Base-by-base conservation (phyloP, 2,888 invertebrate species). In the Clunio marinus region DNA sequence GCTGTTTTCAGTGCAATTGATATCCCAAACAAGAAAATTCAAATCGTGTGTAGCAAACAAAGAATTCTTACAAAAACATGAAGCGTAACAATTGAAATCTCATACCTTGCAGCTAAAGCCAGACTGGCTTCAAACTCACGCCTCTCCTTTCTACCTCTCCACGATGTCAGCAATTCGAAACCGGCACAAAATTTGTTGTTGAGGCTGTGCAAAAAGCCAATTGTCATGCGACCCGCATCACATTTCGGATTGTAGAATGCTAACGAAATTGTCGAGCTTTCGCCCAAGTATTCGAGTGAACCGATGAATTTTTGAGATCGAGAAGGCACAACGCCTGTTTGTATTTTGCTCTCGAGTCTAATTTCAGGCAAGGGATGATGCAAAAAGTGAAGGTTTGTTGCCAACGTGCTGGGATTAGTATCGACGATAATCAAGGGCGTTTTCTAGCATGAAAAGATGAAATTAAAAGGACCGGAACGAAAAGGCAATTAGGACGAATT, bases 361-460 rank as follows among this genome's bases (percentile, higher is more conserved):
- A 73, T 15, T 7, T 57, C 69, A 24, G 59, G 66, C n/a, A 68
- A 37, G 7, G 79, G 78, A 72, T 75, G 76, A 69, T 76, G 78
- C 0, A 77, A 58, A 1, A 77, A 70, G 3, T 74, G 73, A 27
- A 79, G 71, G 70, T 79, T 78, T 51, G 77, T 75, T 0, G 78
- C 74, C 69, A 78, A 70, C 7, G 76, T 75, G 2, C 75, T 74
- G 0, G 78, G 78, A 72, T 79, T 77, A 35, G 79, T 77, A 69
- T 79, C 77, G 1, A 77, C 78, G 20, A 73, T 71, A 41, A 79
- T 74, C 4, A 74, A 76, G 28, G 78, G 78, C 1, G 78, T 77
- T 68, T 74, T 72, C 78, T 78, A 69, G 65, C 17, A 20, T 28
- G 13, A 24, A 27, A 22, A 46, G n/a, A n/a, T n/a, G 28, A 24